Evolutionary conservation across 2,888 invertebrate genomes (phyloP).

Genomic region (Luperina testacea): DNA sequence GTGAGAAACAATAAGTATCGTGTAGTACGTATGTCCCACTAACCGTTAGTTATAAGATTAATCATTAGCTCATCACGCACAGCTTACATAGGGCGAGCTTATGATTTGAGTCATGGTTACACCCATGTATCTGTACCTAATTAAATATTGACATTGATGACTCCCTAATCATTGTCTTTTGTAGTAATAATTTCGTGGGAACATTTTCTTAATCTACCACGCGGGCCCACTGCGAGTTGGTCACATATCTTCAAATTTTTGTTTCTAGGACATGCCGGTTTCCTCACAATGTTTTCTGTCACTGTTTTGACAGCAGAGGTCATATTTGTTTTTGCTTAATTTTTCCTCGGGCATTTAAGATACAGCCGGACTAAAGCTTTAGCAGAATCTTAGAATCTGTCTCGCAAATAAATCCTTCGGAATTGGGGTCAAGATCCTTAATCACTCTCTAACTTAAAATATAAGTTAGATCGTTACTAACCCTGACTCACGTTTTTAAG

Average conservation of each 20-base stretch:
- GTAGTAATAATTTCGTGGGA: conserved; percentile 7
- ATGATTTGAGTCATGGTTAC: conserved; percentile 41
- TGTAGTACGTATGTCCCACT: conserved; percentile 4
- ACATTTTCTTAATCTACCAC: not conserved
- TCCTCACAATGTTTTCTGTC: not conserved
- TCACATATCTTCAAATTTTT: not conserved
- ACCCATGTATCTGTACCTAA: not conserved
- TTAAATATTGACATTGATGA: not conserved
- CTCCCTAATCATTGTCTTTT: not conserved
- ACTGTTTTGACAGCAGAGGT: not conserved
- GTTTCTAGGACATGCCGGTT: not conserved
- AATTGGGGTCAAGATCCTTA: conserved; percentile 7
- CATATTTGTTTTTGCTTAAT: not conserved
- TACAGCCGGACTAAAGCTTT: not conserved
- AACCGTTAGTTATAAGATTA: conserved; percentile 14
- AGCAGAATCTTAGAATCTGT: not conserved
- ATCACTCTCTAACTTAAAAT: not conserved
- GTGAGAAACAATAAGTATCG: conserved; percentile 8
- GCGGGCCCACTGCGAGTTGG: no score
- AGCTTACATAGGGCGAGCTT: conserved; percentile 11
- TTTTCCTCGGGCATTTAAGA: not conserved
- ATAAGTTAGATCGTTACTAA: not conserved
- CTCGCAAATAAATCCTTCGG: not conserved
- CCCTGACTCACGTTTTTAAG: not conserved
- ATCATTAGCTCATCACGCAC: conserved; percentile 13